phyloP scores from a whole-genome alignment of 1,140 invertebrate genomes.

The Pseudomyrmex sp. region DNA sequence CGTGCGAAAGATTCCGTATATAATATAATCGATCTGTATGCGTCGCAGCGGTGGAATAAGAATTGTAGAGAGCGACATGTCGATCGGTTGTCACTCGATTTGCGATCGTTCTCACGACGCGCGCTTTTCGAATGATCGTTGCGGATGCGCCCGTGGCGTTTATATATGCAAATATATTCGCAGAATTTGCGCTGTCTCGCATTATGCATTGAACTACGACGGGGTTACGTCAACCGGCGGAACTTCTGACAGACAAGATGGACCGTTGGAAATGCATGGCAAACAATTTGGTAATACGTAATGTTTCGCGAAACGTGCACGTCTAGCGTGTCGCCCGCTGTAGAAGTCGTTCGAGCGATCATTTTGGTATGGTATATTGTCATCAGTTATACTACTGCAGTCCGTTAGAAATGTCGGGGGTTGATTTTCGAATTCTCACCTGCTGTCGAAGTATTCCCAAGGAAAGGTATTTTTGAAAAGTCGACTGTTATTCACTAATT shows the following conservation, averaged over 20 bases:
- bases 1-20: background rate
- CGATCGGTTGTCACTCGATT: constrained; percentile 50
- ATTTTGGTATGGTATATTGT: constrained; percentile 29
- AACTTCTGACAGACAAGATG: constrained; percentile 75
- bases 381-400: constrained; percentile 20
- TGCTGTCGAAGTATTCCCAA: background rate
- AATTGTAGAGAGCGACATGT: background rate
- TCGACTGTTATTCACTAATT: constrained; percentile 21
- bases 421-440: constrained; percentile 39
- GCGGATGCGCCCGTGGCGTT: constrained; percentile 67
- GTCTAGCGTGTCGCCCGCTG: background rate
- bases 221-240: constrained; percentile 54
- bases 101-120: background rate
- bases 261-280: constrained; percentile 70
- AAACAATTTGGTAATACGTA: constrained; percentile 75
- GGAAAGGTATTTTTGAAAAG: background rate
- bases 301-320: constrained; percentile 38
- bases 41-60: background rate
- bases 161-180: constrained; percentile 76
- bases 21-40: constrained; percentile 40
- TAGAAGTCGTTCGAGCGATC: constrained; percentile 44
- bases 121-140: constrained; percentile 57
- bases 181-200: constrained; percentile 73
- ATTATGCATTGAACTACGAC: constrained; percentile 71
- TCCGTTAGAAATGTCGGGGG: constrained; percentile 61